phyloP scores from a whole-genome alignment of 2,113 vertebrate species.

The Forbesichthys papilliferus region DNA sequence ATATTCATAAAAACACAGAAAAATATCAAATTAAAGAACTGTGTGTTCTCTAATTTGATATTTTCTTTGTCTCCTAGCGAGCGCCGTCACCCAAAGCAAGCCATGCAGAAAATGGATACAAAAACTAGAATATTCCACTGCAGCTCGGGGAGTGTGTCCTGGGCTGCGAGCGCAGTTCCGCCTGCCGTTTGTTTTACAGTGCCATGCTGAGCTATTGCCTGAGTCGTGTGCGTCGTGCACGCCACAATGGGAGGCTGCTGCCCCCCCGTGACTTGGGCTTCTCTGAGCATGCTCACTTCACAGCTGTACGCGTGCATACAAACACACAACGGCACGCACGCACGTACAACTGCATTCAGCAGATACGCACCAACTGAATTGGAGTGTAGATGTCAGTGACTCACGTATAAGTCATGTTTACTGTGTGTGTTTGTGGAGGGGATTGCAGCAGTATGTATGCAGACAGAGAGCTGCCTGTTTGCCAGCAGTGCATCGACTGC shows the following conservation, averaged over 20 bases:
- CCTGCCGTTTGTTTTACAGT: constrained; percentile 46
- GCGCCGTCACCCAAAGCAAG: constrained; percentile 44
- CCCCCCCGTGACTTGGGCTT: constrained; percentile 52
- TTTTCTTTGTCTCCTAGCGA: constrained; percentile 20
- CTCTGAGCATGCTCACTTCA: constrained; percentile 14
- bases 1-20: constrained; percentile 33
- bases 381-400: constrained; percentile 22
- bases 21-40: not conserved
- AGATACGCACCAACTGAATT: constrained; percentile 45
- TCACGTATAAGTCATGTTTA: constrained; percentile 61
- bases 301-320: not conserved
- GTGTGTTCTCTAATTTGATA: constrained; percentile 21
- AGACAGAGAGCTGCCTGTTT: constrained; percentile 37
- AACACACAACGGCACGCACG: constrained; percentile 12
- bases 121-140: constrained; percentile 51
- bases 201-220: constrained; percentile 56
- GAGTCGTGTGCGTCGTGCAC: constrained; percentile 42
- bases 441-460: constrained; percentile 41
- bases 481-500: constrained; percentile 40
- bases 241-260: constrained; percentile 42
- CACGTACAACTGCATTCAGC: not conserved
- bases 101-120: constrained; percentile 61
- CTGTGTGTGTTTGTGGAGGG: constrained; percentile 1
- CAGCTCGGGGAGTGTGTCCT: constrained; percentile 32
- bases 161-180: constrained; percentile 49